A percentile compares a stretch with the other conserved stretches of the same genome.
Evolutionary conservation across 2,888 invertebrate genomes (phyloP).

Genomic region (Allolobophora icterica): DNA sequence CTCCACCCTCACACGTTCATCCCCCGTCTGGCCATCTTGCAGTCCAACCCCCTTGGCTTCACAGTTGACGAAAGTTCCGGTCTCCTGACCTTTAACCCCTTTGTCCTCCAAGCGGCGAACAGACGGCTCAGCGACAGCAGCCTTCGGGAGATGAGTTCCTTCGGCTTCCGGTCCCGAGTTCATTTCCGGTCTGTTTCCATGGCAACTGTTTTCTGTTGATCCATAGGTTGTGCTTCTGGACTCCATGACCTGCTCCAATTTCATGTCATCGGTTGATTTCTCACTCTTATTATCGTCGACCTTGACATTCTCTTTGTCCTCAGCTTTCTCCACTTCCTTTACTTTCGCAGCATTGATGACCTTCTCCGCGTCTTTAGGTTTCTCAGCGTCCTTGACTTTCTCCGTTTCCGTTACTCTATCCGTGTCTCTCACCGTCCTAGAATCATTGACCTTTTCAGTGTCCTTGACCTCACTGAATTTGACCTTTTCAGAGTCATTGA

Average conservation of each 20-base stretch:
- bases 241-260: not conserved
- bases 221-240: not conserved
- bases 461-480: not conserved
- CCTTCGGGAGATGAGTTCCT: not conserved
- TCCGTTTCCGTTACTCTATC: too few species aligned
- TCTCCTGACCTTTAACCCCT: slow-evolving; percentile 9
- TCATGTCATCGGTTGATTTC: not conserved
- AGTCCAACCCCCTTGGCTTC: not conserved
- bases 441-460: too few species aligned
- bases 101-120: not conserved
- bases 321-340: not conserved
- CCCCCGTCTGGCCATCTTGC: not conserved
- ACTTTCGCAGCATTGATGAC: not conserved
- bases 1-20: not conserved
- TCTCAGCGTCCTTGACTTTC: not conserved
- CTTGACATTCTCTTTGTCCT: not conserved
- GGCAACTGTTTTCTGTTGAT: not conserved
- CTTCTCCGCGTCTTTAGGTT: not conserved
- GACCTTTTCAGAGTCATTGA: not conserved
- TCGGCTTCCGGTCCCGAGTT: not conserved
- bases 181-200: not conserved
- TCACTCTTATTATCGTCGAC: not conserved
- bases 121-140: not conserved
- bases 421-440: too few species aligned
- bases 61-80: not conserved